Evolutionary conservation across 2,113 vertebrate species (phyloP), one percentile per base, ranked within the genome.

Genomic region (Spheniscus mendiculus): DNA sequence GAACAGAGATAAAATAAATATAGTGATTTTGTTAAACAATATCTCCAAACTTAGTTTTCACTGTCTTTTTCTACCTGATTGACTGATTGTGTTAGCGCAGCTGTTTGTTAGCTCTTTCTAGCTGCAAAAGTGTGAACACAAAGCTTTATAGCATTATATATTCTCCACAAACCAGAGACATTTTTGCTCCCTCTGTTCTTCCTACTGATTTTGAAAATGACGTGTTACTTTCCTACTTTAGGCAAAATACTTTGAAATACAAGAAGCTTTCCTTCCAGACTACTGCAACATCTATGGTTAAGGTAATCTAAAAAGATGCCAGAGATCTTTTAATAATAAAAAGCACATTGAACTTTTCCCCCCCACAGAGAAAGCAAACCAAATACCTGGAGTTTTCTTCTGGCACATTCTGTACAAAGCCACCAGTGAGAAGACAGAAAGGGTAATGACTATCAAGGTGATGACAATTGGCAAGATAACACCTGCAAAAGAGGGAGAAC

Each of bases 391-490:
- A 36, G 98, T 96, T 97, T 96, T 98, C 94, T 97, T 98, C 96
- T 97, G 95, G 92, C 98, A 98, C 93, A 98, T 97, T 92, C 96
- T 98, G 87, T 98, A 98, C 85, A 98, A 96, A 85, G 97, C 97
- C 95, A 98, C 98, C 77, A 98, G 94, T 15, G 73, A 96, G 96
- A 98, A 98, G 61, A 97, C 96, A 71, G 93, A 95, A 47, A 98
- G 94, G 14, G 98, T 98, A 71, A 98, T 97, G 72, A 98, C 98
- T 87, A 98, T 98, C 93, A 98, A 55, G 59, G 98, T 96, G 86
- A 98, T 98, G 56, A 98, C 97, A 55, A 98, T 58, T 1, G 98
- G 98, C 96, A 98, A 96, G 93, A 98, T 97, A 90, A 99, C 34
- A 14, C 83, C 98, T 99, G 88, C 59, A 96, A 86, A 94, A 82